Evolutionary conservation across 1,140 invertebrate genomes (phyloP).

Genomic region (Neodiprion fabricii): DNA sequence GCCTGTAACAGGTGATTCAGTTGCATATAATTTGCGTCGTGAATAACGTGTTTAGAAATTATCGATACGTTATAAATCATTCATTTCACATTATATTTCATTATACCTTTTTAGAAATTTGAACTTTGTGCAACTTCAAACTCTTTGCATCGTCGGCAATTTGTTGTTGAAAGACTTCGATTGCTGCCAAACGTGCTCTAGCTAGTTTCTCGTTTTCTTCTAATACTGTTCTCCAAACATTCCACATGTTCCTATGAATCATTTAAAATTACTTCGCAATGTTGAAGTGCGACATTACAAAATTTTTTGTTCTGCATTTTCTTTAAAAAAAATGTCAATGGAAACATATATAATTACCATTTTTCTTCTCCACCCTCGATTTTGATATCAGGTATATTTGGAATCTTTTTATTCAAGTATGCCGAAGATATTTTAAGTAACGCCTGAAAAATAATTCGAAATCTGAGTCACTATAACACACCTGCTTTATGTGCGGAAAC

Average conservation of each 20-base stretch:
- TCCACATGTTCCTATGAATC: conserved; percentile 89
- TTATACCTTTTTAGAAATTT: conserved; percentile 84
- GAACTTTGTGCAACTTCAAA: conserved; percentile 82
- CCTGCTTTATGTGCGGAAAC: conserved; percentile 14
- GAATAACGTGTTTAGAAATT: no score
- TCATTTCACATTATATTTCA: conserved; percentile 5
- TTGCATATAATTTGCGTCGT: not conserved
- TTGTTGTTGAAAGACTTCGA: conserved; percentile 93
- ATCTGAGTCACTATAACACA: conserved; percentile 19
- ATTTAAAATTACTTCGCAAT: conserved; percentile 9
- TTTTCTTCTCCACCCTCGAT: conserved; percentile 87
- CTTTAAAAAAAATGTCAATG: conserved; percentile 8
- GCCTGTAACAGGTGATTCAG: conserved; percentile 66
- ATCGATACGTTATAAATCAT: not conserved
- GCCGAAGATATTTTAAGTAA: conserved; percentile 88
- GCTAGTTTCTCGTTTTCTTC: conserved; percentile 96
- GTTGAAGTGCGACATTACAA: not conserved
- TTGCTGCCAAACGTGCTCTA: conserved; percentile 86
- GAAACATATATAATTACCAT: conserved; percentile 68
- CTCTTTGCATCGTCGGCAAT: conserved; percentile 92
- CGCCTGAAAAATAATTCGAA: conserved; percentile 66
- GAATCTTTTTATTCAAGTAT: conserved; percentile 91
- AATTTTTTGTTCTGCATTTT: conserved; percentile 12
- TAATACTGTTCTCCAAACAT: conserved; percentile 91
- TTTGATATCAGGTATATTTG: conserved; percentile 87